Base-by-base conservation (phyloP, 1,140 invertebrate species). In the Nasonia giraulti region DNA sequence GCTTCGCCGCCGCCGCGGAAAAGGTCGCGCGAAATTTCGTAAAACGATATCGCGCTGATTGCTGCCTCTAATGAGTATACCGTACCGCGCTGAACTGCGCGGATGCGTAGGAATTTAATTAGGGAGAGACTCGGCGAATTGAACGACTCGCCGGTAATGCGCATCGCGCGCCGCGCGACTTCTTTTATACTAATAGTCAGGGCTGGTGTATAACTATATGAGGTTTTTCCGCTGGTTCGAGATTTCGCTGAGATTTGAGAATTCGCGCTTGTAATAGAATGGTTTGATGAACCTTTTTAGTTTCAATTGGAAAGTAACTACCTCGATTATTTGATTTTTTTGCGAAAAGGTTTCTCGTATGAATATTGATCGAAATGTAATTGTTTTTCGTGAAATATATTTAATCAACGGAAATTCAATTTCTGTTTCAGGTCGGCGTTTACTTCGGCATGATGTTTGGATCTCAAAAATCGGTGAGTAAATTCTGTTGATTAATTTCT, bases 41-140 rank as follows among this genome's bases (percentile, higher is more conserved):
- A 47, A 33, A 69, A 33, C 33, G 68, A 47, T 37, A 74, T 83
- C 66, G 66, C 82, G 17, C 76, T 68, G 77, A 80, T 84, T 84
- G 69, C 50, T 79, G 55, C 47, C n/a, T 50, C 69, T 84, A 84
- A 84, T 80, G 83, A 80, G 83, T 44, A 68, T 31, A 27, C 47
- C 37, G 33, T 37, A n/a, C 44, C 47, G 31, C 31, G 31, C 47
- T n/a, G 3, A 37, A 47, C 62, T 37, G 17, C 37, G 68, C 37
- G 68, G 40, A 78, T 7, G 44, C 76, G 44, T 84, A 62, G 69
- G 44, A 62, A 84, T 84, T 80, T 84, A 80, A 84, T 84, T 80
- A 71, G 66, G 47, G 27, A n/a, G 27, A n/a, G 44, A 47, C 20
- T 14, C 37, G 20, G 33, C 12, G 73, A 75, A 40, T 75, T 40